phyloP scores from a whole-genome alignment of 2,797 vertebrate genomes.

The Pseudochirops corinnae region DNA sequence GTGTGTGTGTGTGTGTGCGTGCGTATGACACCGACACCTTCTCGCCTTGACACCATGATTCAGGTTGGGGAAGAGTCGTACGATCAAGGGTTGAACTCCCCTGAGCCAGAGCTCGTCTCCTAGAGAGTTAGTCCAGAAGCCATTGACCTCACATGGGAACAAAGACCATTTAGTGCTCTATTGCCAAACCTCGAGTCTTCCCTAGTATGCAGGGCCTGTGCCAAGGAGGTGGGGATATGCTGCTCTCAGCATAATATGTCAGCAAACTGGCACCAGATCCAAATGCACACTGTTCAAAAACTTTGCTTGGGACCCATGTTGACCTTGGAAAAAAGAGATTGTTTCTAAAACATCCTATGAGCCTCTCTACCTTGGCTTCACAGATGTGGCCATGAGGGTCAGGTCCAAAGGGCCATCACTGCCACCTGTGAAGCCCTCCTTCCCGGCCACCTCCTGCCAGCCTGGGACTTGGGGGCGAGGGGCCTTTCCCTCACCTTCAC shows the following conservation, averaged over 20 bases:
- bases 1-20: not conserved
- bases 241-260: not conserved
- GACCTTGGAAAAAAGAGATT: not conserved
- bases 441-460: slow-evolving; percentile 38
- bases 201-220: slow-evolving; percentile 51
- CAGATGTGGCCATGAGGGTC: not conserved
- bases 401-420: slow-evolving; percentile 24
- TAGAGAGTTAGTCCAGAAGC: not conserved
- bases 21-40: not conserved
- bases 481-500: slow-evolving; percentile 38
- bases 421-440: slow-evolving; percentile 32
- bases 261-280: not conserved
- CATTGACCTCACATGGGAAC: not conserved
- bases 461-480: not conserved
- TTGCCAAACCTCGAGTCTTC: slow-evolving; percentile 68
- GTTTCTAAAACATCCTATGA: slow-evolving; percentile 14
- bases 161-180: slow-evolving; percentile 37
- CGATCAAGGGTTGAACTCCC: not conserved
- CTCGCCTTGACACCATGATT: not conserved
- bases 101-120: not conserved
- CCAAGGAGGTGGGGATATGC: slow-evolving; percentile 63
- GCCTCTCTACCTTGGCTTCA: not conserved
- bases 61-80: not conserved
- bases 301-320: slow-evolving; percentile 50
- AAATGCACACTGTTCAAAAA: slow-evolving; percentile 39